phyloP scores from a whole-genome alignment of 2,113 vertebrate genomes.

The Nothobranchius furzeri region DNA sequence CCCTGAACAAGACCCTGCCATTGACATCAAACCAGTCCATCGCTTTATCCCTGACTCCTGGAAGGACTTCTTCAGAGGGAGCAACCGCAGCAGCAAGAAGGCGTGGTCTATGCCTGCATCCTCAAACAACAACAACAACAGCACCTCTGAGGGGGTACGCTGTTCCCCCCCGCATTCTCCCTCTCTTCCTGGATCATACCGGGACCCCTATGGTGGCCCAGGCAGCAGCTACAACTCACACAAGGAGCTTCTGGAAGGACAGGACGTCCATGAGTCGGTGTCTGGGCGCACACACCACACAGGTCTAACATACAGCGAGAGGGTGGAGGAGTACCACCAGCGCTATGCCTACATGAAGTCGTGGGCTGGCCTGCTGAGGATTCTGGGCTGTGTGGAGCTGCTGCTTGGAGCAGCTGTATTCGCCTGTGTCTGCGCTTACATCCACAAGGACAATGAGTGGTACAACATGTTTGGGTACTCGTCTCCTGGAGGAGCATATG shows the following conservation, averaged over 20 bases:
- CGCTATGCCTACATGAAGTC: slow-evolving; percentile 96
- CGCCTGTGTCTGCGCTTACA: slow-evolving; percentile 93
- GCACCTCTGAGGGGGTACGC: slow-evolving; percentile 79
- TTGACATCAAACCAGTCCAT: slow-evolving; percentile 90
- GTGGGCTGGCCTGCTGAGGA: slow-evolving; percentile 92
- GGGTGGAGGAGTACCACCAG: slow-evolving; percentile 85
- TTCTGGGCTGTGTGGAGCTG: slow-evolving; percentile 88
- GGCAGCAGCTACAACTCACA: slow-evolving; percentile 80
- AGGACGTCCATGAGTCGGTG: slow-evolving; percentile 68
- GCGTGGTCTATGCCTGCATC: slow-evolving; percentile 75
- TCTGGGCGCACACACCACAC: slow-evolving; percentile 77
- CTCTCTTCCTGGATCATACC: slow-evolving; percentile 71
- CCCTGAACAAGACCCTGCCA: slow-evolving; percentile 55
- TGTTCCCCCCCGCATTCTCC: slow-evolving; percentile 90
- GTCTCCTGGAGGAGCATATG: slow-evolving; percentile 79
- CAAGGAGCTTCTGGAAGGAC: slow-evolving; percentile 80
- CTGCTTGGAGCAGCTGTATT: slow-evolving; percentile 92
- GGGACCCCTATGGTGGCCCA: slow-evolving; percentile 80
- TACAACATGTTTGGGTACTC: slow-evolving; percentile 92
- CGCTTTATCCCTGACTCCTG: slow-evolving; percentile 96
- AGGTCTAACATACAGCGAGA: slow-evolving; percentile 84
- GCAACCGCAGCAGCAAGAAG: slow-evolving; percentile 64
- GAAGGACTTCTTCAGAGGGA: slow-evolving; percentile 91
- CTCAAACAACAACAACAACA: slow-evolving; percentile 70
- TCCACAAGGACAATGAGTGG: slow-evolving; percentile 98